Conservation (phyloP, 2,797 vertebrate genomes). For the Clarias platycephalus region DNA sequence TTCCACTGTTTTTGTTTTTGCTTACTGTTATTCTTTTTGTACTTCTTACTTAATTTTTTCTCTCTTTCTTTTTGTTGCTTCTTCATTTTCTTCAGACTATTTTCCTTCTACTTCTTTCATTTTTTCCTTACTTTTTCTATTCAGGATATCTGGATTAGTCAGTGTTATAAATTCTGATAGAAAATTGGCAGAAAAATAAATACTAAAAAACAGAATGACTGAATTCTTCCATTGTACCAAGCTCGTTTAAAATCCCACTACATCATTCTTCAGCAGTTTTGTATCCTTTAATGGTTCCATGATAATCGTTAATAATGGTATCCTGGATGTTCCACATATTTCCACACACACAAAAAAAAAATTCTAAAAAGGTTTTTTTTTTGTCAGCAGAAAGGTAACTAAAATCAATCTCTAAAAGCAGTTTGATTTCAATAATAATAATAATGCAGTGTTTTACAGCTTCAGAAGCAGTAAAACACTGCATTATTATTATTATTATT, state of each 20-base stretch:
- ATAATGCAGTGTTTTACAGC: neutral
- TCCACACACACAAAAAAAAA: neutral
- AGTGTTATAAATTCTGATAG: too few species aligned
- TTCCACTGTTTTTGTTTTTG: too few species aligned
- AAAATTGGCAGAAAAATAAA: too few species aligned
- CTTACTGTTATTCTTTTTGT: neutral
- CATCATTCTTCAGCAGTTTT: neutral
- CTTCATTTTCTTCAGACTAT: neutral
- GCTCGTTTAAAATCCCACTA: neutral
- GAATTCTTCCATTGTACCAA: neutral
- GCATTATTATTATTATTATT: neutral
- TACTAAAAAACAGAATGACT: neutral
- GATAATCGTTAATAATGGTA: neutral
- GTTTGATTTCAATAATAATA: neutral
- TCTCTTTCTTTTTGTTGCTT: neutral
- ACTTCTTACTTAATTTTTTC: neutral
- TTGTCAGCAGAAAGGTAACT: neutral
- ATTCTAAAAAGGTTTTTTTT: neutral
- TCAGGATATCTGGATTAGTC: neutral
- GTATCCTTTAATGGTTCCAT: neutral
- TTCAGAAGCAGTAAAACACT: neutral
- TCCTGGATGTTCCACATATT: neutral
- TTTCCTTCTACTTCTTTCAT: neutral
- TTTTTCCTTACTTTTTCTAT: neutral
- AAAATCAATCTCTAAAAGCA: neutral